Conservation (phyloP, 2,797 vertebrate species). For the Clarias platycephalus region DNA sequence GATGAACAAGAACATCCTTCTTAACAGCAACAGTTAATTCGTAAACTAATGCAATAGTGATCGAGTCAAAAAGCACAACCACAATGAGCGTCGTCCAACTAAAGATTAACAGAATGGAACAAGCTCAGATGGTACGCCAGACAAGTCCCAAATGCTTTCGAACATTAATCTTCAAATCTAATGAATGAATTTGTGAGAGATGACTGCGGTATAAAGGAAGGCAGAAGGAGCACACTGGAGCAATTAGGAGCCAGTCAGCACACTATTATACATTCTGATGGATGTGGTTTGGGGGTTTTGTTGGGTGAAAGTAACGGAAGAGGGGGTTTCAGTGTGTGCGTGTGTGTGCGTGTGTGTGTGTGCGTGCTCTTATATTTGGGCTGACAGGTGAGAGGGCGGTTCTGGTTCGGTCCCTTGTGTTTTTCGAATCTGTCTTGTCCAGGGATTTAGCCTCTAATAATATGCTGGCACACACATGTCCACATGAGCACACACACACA, state of each 20-base stretch:
- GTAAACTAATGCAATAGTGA: background rate
- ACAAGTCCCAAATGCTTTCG: constrained; percentile 41
- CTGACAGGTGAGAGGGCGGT: constrained; percentile 75
- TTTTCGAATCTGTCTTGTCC: constrained; percentile 28
- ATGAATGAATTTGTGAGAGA: constrained; percentile 45
- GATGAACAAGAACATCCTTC: background rate
- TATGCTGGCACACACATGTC: constrained; percentile 24
- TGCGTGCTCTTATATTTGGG: constrained; percentile 15
- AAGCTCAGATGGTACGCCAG: constrained; percentile 34
- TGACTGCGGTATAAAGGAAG: constrained; percentile 21
- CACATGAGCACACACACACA: background rate
- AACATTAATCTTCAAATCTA: constrained; percentile 38
- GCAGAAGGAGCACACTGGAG: constrained; percentile 49
- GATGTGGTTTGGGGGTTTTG: constrained; percentile 56
- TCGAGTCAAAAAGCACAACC: background rate
- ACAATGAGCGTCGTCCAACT: background rate
- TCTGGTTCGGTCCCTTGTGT: constrained; percentile 49
- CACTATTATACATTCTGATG: constrained; percentile 57
- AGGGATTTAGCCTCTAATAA: constrained; percentile 24
- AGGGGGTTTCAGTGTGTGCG: constrained; percentile 6
- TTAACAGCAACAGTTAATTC: constrained; percentile 9
- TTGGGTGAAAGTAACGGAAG: constrained; percentile 29
- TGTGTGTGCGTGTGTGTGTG: constrained; percentile 4
- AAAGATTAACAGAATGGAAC: constrained; percentile 21
- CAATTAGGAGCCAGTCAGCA: constrained; percentile 48